phyloP scores from a whole-genome alignment of 2,113 vertebrate genomes.

The Rynchops niger region DNA sequence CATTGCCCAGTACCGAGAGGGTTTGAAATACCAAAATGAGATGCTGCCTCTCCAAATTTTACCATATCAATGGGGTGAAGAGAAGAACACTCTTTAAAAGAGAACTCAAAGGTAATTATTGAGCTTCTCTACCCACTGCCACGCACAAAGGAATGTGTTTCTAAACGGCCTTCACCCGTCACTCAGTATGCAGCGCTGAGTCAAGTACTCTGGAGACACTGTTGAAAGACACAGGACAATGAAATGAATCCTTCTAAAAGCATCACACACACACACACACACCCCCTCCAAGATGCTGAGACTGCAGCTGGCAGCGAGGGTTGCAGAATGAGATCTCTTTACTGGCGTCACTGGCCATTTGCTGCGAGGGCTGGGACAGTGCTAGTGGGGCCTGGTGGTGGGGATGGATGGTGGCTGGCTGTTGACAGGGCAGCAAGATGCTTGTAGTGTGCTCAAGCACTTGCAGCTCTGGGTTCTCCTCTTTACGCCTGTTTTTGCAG shows the following conservation, averaged over 20 bases:
- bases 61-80: not conserved
- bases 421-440: not conserved
- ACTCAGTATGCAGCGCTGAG: not conserved
- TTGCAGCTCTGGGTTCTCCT: not conserved
- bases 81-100: not conserved
- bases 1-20: not conserved
- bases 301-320: not conserved
- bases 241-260: not conserved
- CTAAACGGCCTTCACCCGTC: not conserved
- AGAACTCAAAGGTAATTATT: not conserved
- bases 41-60: not conserved
- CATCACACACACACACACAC: not conserved
- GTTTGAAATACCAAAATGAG: not conserved
- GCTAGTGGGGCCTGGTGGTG: not conserved
- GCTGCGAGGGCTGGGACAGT: not conserved
- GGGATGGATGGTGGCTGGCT: not conserved
- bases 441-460: not conserved
- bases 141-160: not conserved
- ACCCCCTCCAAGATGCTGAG: not conserved
- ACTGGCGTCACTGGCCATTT: fast-evolving
- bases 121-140: not conserved
- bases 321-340: not conserved
- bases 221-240: not conserved
- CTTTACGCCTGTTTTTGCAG: not conserved
- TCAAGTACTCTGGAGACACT: not conserved